Base-by-base conservation (phyloP, 1,140 invertebrate genomes). In the Hormaphis cornu region DNA sequence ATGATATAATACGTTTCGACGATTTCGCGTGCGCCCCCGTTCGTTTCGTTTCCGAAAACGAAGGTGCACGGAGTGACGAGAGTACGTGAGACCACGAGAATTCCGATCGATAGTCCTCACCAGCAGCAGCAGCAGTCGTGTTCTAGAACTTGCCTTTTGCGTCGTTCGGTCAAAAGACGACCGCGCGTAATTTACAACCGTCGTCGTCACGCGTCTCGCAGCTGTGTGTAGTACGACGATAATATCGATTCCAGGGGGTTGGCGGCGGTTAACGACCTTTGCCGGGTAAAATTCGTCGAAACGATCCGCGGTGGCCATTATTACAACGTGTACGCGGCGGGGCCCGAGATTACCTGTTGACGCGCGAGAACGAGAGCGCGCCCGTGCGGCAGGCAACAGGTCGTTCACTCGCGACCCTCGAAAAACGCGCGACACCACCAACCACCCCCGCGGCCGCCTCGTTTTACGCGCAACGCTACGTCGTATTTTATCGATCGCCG, bases 401-500 rank as follows among this genome's bases (percentile, higher is more conserved):
- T 56, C 24, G 52, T 10, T 24, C 24, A 5, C 50, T 53, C 26
- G 26, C 24, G 22, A 24, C 20, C 28, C 37, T 8, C 37, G 7
- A 46, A n/a, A 10, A 46, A 46, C 42, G 18, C 12, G 42, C 18
- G 18, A 4, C 18, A 46, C 35, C 14, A 37, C 35, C 35, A 37
- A 58, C 53, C 12, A 35, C 53, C 53, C 24, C 10, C 16, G 40
- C 35, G 22, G 16, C 3, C 16, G 2, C 12, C 16, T 6, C 46
- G n/a, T 16, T 44, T 42, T 63, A 63, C 37, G 56, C n/a, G 2
- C 12, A n/a, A 46, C 24, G 37, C 22, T 63, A n/a, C 12, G 59
- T 44, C 59, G 59, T 63, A 46, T 24, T 42, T 44, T 61, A 61
- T 61, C 58, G 58, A 61, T 61, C 20, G 7, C 26, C 28, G n/a